These are phyloP conservation scores for Coregonus sp. DNA, from an alignment of 2,797 vertebrate genomes.

Conservation along the genomic window DNA sequence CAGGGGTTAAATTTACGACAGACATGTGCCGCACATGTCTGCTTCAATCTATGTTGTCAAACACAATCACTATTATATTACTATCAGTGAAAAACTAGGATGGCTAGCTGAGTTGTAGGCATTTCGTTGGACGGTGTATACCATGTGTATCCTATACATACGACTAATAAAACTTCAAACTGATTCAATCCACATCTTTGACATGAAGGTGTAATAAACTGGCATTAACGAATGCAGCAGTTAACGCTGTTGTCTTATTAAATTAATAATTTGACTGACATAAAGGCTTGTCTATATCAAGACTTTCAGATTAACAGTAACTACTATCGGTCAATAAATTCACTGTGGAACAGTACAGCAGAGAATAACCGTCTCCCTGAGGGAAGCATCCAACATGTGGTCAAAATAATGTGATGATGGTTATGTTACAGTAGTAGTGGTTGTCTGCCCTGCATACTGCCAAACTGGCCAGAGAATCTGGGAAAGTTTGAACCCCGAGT, in stretches of 20 bases:
- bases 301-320: neutral
- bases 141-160: too few relatives aligned
- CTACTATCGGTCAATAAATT: neutral
- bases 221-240: neutral
- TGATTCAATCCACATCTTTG: neutral
- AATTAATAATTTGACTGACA: neutral
- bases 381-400: neutral
- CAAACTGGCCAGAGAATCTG: neutral
- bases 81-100: neutral
- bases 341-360: neutral
- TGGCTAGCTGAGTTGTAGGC: too few relatives aligned
- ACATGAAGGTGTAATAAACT: neutral
- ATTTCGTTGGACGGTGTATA: too few relatives aligned
- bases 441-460: neutral
- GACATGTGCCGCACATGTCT: conserved; percentile 32
- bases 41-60: conserved; percentile 10
- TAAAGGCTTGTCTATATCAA: neutral
- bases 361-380: neutral
- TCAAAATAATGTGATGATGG: neutral
- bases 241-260: neutral
- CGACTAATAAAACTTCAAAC: neutral
- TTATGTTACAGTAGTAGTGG: neutral
- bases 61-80: neutral
- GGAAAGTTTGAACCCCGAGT: neutral
- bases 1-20: conserved; percentile 45